Conservation (phyloP, 53 echinoderm and acorn worm species). For the Echinometra lucunter region DNA sequence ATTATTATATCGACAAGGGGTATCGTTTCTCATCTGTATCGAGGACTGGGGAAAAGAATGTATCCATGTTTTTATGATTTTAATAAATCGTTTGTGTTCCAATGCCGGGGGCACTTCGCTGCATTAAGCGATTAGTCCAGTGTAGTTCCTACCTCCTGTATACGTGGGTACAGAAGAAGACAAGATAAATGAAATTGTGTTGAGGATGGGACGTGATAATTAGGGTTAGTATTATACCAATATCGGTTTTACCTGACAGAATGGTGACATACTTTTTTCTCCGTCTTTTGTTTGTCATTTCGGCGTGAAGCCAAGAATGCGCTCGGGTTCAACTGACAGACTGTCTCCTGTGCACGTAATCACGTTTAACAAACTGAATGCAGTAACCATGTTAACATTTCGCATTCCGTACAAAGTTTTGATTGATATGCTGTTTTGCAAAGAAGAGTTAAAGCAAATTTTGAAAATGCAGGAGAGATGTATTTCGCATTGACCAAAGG, state of each 20-base stretch:
- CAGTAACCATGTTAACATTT: neutral
- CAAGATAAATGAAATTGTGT: too few relatives aligned
- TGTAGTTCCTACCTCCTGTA: neutral
- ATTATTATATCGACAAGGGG: slow-evolving; percentile 10
- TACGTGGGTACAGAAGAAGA: neutral
- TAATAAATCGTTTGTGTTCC: neutral
- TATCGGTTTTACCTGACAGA: too few relatives aligned
- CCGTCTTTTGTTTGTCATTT: too few relatives aligned
- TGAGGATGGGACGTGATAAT: too few relatives aligned
- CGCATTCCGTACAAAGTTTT: neutral
- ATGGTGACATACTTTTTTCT: too few relatives aligned
- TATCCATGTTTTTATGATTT: too few relatives aligned
- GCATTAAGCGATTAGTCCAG: slow-evolving; percentile 2
- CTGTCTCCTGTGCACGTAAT: too few relatives aligned
- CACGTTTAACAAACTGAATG: too few relatives aligned
- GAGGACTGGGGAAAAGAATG: neutral
- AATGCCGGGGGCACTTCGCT: neutral
- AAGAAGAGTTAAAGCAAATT: neutral
- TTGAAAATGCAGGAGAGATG: neutral
- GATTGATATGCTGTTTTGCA: neutral
- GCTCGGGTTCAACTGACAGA: too few relatives aligned
- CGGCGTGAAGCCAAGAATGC: too few relatives aligned
- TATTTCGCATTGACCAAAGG: neutral
- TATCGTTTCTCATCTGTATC: neutral
- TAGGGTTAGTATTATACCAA: too few relatives aligned